These are phyloP conservation scores for Larimichthys polyactis DNA, from an alignment of 2,113 vertebrate species.

Conservation along the genomic window DNA sequence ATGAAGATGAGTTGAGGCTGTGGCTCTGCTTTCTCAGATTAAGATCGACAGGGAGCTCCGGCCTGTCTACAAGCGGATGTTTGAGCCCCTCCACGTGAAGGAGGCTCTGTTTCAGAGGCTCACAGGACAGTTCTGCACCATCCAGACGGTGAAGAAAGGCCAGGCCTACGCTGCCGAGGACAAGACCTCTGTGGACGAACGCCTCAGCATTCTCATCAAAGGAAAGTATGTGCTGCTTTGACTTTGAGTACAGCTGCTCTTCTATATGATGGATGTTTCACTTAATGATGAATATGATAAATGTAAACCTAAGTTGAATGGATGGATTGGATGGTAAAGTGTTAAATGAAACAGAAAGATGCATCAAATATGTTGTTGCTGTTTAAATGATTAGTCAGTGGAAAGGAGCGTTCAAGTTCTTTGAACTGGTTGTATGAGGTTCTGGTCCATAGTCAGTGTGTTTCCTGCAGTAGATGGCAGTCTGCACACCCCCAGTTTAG, in stretches of 20 bases:
- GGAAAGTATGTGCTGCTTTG: conserved; percentile 89
- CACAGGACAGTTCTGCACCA: conserved; percentile 97
- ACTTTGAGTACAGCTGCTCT: not conserved
- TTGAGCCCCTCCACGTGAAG: conserved; percentile 94
- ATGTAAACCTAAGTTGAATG: no score
- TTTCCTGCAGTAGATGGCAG: no score
- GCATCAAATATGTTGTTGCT: no score
- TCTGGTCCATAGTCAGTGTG: no score
- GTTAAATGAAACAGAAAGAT: no score
- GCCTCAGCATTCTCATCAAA: conserved; percentile 96
- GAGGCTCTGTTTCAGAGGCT: conserved; percentile 94
- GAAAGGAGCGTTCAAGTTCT: no score
- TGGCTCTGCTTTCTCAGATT: conserved; percentile 84
- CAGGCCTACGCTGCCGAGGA: conserved; percentile 95
- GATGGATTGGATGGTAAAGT: no score
- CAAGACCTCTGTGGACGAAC: conserved; percentile 97
- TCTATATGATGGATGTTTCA: not conserved
- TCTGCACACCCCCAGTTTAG: no score
- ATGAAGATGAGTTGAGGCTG: not conserved
- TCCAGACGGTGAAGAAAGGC: conserved; percentile 92
- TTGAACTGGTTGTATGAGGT: no score
- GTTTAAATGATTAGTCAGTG: no score
- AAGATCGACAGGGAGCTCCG: conserved; percentile 95
- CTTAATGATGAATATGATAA: not conserved
- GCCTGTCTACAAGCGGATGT: conserved; percentile 93